Percentiles rank a stretch among this genome's conserved stretches.
phyloP scores from a whole-genome alignment of 1,140 invertebrate genomes.

The Drosophila tristis region DNA sequence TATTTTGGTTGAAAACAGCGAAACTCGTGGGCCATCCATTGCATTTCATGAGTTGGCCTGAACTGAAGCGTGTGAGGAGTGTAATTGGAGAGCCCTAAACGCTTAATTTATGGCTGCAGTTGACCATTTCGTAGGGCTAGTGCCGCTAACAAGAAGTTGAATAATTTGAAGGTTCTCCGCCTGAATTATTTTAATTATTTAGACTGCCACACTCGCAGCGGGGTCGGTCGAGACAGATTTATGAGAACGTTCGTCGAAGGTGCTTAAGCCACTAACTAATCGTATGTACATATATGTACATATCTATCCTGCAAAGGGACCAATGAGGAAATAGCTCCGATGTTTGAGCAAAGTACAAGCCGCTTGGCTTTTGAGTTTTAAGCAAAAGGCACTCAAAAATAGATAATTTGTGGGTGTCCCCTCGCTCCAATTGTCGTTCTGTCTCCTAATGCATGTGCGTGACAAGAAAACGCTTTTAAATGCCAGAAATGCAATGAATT shows the following conservation, averaged over 20 bases:
- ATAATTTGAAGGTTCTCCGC: slow-evolving; percentile 68
- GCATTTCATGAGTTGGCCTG: slow-evolving; percentile 4
- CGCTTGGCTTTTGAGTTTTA: background rate
- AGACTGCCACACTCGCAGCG: slow-evolving; percentile 21
- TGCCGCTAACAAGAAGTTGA: slow-evolving; percentile 49
- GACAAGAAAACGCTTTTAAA: slow-evolving; percentile 46
- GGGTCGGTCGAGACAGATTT: slow-evolving; percentile 4
- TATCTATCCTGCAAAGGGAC: too few species aligned
- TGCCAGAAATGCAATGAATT: slow-evolving; percentile 64
- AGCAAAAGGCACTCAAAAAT: slow-evolving; percentile 18
- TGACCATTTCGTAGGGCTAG: slow-evolving; percentile 16
- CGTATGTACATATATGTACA: too few species aligned
- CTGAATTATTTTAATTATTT: slow-evolving; percentile 56
- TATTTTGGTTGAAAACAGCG: slow-evolving; percentile 45
- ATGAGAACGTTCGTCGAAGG: background rate
- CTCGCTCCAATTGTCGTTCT: slow-evolving; percentile 9
- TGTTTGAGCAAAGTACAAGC: too few species aligned
- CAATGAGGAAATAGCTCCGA: too few species aligned
- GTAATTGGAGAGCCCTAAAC: slow-evolving; percentile 50
- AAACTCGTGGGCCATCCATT: slow-evolving; percentile 1
- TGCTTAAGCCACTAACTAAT: too few species aligned
- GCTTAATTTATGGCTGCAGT: slow-evolving; percentile 39
- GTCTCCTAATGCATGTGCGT: slow-evolving; percentile 59
- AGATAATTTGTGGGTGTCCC: slow-evolving; percentile 12
- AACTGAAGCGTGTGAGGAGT: slow-evolving; percentile 7